phyloP scores from a whole-genome alignment of 1,140 invertebrate genomes.

The Ceratosolen fusciceps region DNA sequence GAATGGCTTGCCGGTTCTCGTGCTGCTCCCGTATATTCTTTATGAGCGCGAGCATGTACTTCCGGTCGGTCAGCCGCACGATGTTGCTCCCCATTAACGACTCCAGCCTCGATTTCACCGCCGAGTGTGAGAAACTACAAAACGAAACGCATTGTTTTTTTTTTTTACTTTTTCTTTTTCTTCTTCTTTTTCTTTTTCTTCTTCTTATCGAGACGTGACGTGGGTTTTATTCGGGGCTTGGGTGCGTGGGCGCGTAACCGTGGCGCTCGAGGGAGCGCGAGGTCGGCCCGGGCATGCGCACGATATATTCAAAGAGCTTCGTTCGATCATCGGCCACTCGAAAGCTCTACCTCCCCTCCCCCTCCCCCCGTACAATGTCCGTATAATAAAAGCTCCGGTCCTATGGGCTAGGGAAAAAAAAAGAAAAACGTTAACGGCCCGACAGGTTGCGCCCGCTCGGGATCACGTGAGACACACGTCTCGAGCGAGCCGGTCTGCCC shows the following conservation, averaged over 20 bases:
- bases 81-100: slow-evolving; percentile 77
- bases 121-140: slow-evolving; percentile 73
- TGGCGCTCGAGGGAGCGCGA: background rate
- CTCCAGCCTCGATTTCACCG: slow-evolving; percentile 74
- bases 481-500: no score
- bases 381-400: no score
- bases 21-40: slow-evolving; percentile 75
- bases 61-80: slow-evolving; percentile 76
- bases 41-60: slow-evolving; percentile 77
- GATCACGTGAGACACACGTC: no score
- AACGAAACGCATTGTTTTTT: slow-evolving; percentile 39
- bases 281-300: background rate
- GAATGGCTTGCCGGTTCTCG: slow-evolving; percentile 74
- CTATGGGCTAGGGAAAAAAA: no score
- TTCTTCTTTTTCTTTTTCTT: no score
- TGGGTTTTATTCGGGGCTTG: background rate
- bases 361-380: no score
- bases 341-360: no score
- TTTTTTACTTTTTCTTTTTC: no score
- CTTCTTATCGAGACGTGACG: background rate
- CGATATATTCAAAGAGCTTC: slow-evolving; percentile 18
- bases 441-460: no score
- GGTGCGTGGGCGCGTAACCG: no score
- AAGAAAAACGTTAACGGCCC: no score
- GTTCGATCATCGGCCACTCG: no score